phyloP scores from a whole-genome alignment of 2,888 invertebrate species.

The Prosapia bicincta region DNA sequence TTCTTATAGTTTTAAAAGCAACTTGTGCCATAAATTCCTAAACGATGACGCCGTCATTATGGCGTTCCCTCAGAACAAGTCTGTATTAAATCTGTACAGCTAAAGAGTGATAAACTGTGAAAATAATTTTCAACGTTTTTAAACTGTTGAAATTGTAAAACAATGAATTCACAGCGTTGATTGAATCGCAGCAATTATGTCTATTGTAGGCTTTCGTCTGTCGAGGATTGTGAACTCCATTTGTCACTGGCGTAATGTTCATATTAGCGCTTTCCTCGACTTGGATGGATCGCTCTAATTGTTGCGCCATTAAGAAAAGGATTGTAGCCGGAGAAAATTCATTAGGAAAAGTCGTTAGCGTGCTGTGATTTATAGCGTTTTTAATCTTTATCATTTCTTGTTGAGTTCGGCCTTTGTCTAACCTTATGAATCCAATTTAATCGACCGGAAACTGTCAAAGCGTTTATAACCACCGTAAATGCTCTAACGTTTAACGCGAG shows the following conservation, averaged over 20 bases:
- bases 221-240: not conserved
- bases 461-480: too few relatives aligned
- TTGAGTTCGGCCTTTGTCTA: not conserved
- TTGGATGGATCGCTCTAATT: not conserved
- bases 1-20: too few relatives aligned
- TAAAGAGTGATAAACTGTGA: too few relatives aligned
- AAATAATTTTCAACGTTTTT: too few relatives aligned
- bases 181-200: not conserved
- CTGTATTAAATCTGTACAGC: too few relatives aligned
- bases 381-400: constrained; percentile 2
- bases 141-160: not conserved
- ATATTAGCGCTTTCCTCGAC: not conserved
- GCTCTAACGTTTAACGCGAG: too few relatives aligned
- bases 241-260: not conserved
- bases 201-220: not conserved
- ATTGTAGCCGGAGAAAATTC: not conserved
- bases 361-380: not conserved
- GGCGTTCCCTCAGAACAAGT: too few relatives aligned
- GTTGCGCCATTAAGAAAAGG: not conserved
- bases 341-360: not conserved
- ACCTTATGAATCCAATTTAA: not conserved
- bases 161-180: too few relatives aligned
- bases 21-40: too few relatives aligned
- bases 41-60: too few relatives aligned
- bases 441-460: not conserved